Evolutionary conservation across 92 coral and sea anemone genomes (phyloP).

Genomic region (Phenganax marumi): DNA sequence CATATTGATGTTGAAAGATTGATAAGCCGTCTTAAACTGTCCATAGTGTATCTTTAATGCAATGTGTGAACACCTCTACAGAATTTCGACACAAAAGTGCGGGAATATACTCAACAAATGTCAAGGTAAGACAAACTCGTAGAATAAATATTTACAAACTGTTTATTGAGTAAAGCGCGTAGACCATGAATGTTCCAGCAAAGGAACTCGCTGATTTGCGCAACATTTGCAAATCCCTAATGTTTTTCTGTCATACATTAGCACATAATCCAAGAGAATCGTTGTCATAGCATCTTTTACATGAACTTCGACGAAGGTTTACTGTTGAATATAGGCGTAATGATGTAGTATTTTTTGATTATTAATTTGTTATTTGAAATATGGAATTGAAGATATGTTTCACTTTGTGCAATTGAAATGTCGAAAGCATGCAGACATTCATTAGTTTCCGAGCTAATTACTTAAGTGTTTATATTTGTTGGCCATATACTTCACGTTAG

Average conservation of each 20-base stretch:
- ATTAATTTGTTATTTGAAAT: too few relatives aligned
- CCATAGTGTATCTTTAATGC: background rate
- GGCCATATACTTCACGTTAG: constrained; percentile 3
- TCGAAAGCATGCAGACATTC: constrained; percentile 11
- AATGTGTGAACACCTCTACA: background rate
- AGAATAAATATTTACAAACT: constrained; percentile 11
- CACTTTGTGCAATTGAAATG: background rate
- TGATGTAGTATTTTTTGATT: background rate
- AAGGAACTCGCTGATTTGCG: background rate
- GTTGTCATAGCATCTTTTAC: too few relatives aligned
- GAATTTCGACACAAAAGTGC: background rate
- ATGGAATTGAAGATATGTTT: background rate
- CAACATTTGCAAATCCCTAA: background rate
- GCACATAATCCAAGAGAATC: too few relatives aligned
- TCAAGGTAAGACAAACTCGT: constrained; percentile 4
- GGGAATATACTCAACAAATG: background rate
- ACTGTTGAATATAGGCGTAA: background rate
- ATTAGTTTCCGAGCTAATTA: background rate
- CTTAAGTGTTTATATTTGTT: constrained; percentile 6
- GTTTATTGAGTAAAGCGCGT: background rate
- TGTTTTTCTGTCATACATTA: background rate
- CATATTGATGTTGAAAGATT: constrained; percentile 3
- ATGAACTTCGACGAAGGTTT: background rate
- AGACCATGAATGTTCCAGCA: background rate
- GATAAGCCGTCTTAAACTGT: background rate